Evolutionary conservation across 2,797 vertebrate genomes (phyloP).

Genomic region (Tangara arthus): DNA sequence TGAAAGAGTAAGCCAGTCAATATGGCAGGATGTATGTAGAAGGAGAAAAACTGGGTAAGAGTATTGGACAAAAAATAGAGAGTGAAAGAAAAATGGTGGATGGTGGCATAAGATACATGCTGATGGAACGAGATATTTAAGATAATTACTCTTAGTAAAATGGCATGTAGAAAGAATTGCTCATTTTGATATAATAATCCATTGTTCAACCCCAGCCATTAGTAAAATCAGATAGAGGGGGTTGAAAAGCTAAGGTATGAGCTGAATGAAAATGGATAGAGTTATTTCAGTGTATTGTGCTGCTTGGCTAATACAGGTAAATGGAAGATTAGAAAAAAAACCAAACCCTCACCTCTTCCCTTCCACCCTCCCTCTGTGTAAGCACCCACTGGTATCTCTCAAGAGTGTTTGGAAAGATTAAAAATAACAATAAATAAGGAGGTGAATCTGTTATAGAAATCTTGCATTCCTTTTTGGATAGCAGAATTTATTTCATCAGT

Average conservation of each 20-base stretch:
- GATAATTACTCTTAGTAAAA: constrained; percentile 35
- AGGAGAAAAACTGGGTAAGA: constrained; percentile 37
- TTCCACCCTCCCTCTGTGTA: neutral
- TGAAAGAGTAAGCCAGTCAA: constrained; percentile 63
- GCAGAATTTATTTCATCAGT: neutral
- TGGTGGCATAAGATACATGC: neutral
- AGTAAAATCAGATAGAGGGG: constrained; percentile 42
- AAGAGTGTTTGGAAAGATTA: neutral
- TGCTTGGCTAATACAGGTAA: neutral
- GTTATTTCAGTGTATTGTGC: neutral
- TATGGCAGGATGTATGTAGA: constrained; percentile 52
- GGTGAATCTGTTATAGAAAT: neutral
- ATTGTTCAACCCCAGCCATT: constrained; percentile 47
- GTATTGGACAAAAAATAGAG: constrained; percentile 53
- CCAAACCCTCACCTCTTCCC: neutral
- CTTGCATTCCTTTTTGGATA: neutral
- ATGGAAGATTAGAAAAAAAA: neutral
- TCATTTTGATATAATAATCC: constrained; percentile 23
- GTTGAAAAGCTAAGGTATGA: neutral
- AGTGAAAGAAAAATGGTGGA: neutral
- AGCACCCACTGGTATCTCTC: neutral
- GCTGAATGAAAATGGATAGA: constrained; percentile 6
- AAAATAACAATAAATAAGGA: neutral
- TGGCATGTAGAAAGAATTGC: neutral
- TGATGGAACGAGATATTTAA: constrained; percentile 22